Evolutionary conservation across 2,113 vertebrate species (phyloP).

Genomic region (Patagioenas fasciata): DNA sequence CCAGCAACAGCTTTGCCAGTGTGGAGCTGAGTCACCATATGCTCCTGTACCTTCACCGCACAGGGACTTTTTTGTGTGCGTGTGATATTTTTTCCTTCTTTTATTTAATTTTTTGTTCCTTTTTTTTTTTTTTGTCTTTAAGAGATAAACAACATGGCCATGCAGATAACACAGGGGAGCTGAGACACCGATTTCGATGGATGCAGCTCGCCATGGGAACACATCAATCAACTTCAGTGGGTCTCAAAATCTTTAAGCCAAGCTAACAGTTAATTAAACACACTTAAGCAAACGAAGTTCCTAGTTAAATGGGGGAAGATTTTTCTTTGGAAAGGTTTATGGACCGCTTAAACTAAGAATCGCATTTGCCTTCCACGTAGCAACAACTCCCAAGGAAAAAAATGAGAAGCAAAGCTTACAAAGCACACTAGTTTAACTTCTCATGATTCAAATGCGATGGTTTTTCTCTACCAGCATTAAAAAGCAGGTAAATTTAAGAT

Average conservation of each 20-base stretch:
- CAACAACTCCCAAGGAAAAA: neutral
- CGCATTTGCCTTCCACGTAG: neutral
- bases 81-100: too few species aligned
- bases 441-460: neutral
- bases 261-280: neutral
- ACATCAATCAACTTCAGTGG: neutral
- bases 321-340: neutral
- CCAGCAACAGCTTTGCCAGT: neutral
- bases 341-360: neutral
- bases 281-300: neutral
- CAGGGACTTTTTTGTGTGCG: neutral
- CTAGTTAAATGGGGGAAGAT: neutral
- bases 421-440: neutral
- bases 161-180: neutral
- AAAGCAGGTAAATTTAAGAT: neutral
- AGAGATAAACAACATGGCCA: neutral
- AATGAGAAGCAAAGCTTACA: neutral
- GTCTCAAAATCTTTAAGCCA: neutral
- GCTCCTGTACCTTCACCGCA: neutral
- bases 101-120: neutral
- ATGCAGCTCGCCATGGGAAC: neutral
- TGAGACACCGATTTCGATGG: neutral
- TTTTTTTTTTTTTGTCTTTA: neutral
- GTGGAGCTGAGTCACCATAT: neutral
- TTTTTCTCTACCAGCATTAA: neutral